Base-by-base conservation (phyloP, 2,113 vertebrate genomes). In the Thymallus thymallus region DNA sequence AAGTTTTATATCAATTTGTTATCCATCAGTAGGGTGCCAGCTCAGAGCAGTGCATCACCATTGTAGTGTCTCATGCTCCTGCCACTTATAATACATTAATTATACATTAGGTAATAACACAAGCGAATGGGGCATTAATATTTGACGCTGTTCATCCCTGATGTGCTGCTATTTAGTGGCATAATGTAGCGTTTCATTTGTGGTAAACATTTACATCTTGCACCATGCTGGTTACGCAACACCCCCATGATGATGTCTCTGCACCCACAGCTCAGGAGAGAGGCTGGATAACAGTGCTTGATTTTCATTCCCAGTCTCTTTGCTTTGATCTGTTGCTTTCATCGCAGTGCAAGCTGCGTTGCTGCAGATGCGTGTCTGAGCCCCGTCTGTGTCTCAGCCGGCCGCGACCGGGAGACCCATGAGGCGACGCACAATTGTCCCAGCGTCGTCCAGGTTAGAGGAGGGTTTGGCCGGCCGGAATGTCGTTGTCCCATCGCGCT, bases 101-200 rank as follows among this genome's bases (percentile, higher is more conserved):
- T 56, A 70, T 70, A 56, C 48, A 70, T 56, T 70, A 70, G 46
- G 48, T 13, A 29, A 56, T 70, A 70, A 69, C 24, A 55, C 46
- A 55, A 56, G 26, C 46, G 32, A 45, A 23, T 9, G 12, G 4
- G 35, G 20, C 9, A 56, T 56, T 13, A 70, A 70, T 70, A 30
- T 70, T 70, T 56, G 30, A 30, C 30, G 1, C 6, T 6, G 46
- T 14, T 56, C 46, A 29, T 14, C 22, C 46, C 68, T 55, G 2
- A 24, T 70, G 68, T 56, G 68, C 48, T 29, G 48, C 23, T 70
- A 56, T 55, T 70, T 29, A 68, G 46, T 55, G 48, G 48, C 48
- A 70, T 70, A 29, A 70, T 45, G 0, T 23, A 35, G 63, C 18
- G 18, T 66, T 30, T 65, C 29, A 63, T 24, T 35, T 7, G 26